Evolutionary conservation across 2,888 invertebrate species (phyloP).

Genomic region (Hyles lineata): DNA sequence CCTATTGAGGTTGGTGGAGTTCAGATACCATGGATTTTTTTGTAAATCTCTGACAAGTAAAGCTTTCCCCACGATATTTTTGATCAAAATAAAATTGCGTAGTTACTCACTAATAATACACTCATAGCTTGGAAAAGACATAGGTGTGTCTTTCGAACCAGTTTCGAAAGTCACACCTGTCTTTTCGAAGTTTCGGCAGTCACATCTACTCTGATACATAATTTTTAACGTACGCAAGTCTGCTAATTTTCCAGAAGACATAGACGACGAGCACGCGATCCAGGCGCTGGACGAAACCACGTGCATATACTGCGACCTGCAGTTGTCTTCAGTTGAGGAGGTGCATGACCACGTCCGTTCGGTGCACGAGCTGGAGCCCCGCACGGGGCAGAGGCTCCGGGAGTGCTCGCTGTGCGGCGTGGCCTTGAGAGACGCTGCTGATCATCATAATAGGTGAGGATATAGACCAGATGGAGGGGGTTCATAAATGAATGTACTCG

Average conservation of each 20-base stretch:
- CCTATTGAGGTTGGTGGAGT: no score
- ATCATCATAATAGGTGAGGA: constrained; percentile 63
- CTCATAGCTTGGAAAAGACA: no score
- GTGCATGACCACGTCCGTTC: constrained; percentile 59
- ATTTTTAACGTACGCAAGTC: neutral
- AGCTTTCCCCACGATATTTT: no score
- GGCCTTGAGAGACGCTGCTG: constrained; percentile 56
- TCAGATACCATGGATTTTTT: no score
- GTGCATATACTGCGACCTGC: constrained; percentile 65
- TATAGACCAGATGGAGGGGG: neutral
- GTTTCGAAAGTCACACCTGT: no score
- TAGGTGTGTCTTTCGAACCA: no score
- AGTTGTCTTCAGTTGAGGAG: constrained; percentile 53
- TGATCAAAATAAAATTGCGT: no score
- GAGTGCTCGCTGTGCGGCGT: constrained; percentile 70
- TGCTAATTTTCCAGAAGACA: constrained; percentile 42
- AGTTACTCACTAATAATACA: no score
- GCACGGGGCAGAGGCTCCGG: constrained; percentile 53
- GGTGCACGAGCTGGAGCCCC: constrained; percentile 64
- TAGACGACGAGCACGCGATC: constrained; percentile 60
- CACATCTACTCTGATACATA: no score
- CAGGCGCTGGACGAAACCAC: constrained; percentile 66
- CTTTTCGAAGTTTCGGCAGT: no score
- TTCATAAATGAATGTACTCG: no score
- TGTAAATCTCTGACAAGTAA: no score